Conservation (phyloP, 1,140 invertebrate genomes). For the Apolygus lucorum region DNA sequence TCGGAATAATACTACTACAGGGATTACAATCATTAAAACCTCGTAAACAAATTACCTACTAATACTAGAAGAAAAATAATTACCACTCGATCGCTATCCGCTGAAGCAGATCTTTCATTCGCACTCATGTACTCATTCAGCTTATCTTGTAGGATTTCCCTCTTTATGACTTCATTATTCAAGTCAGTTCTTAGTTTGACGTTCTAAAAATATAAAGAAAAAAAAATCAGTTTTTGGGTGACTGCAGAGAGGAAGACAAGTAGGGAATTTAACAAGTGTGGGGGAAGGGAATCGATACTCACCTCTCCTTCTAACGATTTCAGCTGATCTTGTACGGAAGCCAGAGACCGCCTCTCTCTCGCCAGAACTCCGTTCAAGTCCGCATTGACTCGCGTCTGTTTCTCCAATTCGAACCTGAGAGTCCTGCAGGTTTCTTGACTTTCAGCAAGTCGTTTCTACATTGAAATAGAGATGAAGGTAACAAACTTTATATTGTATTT, state of each 20-base stretch:
- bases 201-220: slow-evolving; percentile 22
- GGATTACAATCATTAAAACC: too few species aligned
- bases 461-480: background rate
- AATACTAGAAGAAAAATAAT: too few species aligned
- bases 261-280: background rate
- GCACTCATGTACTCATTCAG: background rate
- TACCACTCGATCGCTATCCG: background rate
- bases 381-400: background rate
- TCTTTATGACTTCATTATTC: slow-evolving; percentile 9
- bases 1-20: too few species aligned
- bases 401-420: slow-evolving; percentile 14
- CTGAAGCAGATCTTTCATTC: background rate
- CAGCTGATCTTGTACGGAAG: background rate
- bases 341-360: slow-evolving; percentile 17
- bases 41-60: too few species aligned
- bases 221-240: background rate
- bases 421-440: slow-evolving; percentile 2
- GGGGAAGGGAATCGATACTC: too few species aligned
- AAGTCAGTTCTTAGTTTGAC: slow-evolving; percentile 10
- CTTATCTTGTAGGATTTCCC: slow-evolving; percentile 13
- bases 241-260: background rate
- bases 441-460: slow-evolving; percentile 8
- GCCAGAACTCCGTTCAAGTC: slow-evolving; percentile 19
- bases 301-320: background rate
- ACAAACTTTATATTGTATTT: too few species aligned